Percentiles rank a stretch among this genome's conserved stretches.
Evolutionary conservation across 2,797 vertebrate species (phyloP).

Genomic region (Martes flavigula): DNA sequence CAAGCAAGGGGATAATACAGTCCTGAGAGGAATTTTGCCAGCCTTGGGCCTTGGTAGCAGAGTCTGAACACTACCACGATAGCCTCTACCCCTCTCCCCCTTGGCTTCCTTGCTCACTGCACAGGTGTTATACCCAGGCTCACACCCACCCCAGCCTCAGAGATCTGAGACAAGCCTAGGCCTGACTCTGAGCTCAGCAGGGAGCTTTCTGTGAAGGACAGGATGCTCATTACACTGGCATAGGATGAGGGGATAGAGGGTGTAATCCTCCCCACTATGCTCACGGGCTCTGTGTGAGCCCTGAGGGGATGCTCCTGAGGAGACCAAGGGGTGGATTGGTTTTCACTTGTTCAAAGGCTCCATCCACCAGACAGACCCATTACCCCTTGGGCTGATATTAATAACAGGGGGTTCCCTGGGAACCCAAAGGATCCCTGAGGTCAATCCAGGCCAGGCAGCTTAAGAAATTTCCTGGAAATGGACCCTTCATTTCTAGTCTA

Average conservation of each 20-base stretch:
- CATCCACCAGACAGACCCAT: too few relatives aligned
- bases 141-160: rapidly evolving
- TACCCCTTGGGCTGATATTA: too few relatives aligned
- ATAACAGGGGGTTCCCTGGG: too few relatives aligned
- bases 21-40: not conserved
- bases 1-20: not conserved
- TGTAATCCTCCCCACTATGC: not conserved
- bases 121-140: not conserved
- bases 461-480: too few relatives aligned
- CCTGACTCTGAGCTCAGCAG: not conserved
- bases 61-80: not conserved
- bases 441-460: not conserved
- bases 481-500: too few relatives aligned
- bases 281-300: not conserved
- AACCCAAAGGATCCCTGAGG: not conserved
- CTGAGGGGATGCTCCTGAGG: not conserved
- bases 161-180: too few relatives aligned
- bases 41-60: not conserved
- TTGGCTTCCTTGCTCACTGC: not conserved
- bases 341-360: not conserved
- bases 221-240: rapidly evolving
- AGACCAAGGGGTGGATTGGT: not conserved
- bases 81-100: not conserved
- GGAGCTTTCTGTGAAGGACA: rapidly evolving
- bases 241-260: not conserved